These are phyloP conservation scores for Stenoptilia bipunctidactyla DNA, from an alignment of 2,888 invertebrate genomes.

Conservation along the genomic window DNA sequence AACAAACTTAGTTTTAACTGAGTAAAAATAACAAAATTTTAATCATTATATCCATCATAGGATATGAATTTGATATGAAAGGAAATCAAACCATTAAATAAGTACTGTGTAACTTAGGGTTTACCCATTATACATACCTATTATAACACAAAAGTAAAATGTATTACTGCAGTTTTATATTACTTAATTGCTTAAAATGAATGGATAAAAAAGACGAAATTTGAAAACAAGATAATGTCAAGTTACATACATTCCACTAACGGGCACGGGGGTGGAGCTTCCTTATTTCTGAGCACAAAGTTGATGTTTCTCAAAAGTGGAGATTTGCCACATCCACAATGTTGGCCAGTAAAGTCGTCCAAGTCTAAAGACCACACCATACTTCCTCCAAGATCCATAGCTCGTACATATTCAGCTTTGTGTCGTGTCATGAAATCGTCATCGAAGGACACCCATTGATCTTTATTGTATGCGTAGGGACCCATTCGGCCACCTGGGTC, in stretches of 20 bases:
- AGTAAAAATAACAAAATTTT: too few relatives aligned
- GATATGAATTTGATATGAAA: too few relatives aligned
- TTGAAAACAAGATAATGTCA: too few relatives aligned
- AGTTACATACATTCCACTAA: constrained; percentile 48
- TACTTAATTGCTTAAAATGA: too few relatives aligned
- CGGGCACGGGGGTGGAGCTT: constrained; percentile 69
- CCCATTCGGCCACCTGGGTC: constrained; percentile 87
- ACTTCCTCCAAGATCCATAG: constrained; percentile 85
- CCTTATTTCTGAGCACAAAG: constrained; percentile 79
- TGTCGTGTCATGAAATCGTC: constrained; percentile 86
- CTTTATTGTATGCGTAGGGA: constrained; percentile 84
- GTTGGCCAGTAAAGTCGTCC: constrained; percentile 84
- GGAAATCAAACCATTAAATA: too few relatives aligned
- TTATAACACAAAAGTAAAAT: too few relatives aligned
- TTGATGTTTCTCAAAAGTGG: constrained; percentile 86
- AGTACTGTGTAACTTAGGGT: too few relatives aligned
- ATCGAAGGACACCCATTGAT: constrained; percentile 96
- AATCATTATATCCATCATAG: too few relatives aligned
- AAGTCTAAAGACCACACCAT: constrained; percentile 93
- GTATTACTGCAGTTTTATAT: too few relatives aligned
- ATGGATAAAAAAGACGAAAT: too few relatives aligned
- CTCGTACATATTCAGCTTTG: constrained; percentile 85
- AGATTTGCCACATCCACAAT: constrained; percentile 85
- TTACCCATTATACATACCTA: too few relatives aligned
- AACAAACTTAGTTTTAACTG: too few relatives aligned